Conservation (phyloP, 1,140 invertebrate genomes). For the Idris sp. region DNA sequence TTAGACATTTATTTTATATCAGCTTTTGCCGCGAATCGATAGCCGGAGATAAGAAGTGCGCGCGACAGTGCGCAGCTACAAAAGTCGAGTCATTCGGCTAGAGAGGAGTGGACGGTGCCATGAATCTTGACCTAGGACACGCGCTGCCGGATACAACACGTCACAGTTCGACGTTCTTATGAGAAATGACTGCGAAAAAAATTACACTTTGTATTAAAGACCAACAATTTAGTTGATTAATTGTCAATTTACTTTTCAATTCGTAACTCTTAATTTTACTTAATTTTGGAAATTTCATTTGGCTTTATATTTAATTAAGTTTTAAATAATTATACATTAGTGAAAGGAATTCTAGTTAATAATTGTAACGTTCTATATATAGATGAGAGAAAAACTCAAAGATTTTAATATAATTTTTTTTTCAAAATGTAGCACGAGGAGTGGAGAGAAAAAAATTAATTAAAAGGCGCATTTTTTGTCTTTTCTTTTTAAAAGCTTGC, state of each 20-base stretch:
- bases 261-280: no score
- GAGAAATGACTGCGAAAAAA: no score
- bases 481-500: conserved; percentile 61
- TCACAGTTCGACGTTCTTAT: conserved; percentile 70
- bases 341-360: no score
- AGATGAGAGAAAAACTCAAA: no score
- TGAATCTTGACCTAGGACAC: conserved; percentile 77
- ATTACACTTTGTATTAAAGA: no score
- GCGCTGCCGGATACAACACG: conserved; percentile 71
- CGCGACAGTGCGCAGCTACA: conserved; percentile 36
- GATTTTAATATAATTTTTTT: conserved; percentile 4
- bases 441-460: conserved; percentile 49
- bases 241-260: no score
- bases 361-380: no score
- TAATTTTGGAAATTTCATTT: no score
- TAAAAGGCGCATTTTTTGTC: conserved; percentile 57
- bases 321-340: no score
- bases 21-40: conserved; percentile 30
- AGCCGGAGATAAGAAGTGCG: conserved; percentile 6
- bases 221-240: no score
- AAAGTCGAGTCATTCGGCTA: conserved; percentile 46
- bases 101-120: conserved; percentile 61
- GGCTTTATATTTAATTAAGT: no score
- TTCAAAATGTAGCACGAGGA: conserved; percentile 37
- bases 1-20: no score